Evolutionary conservation across 2,113 vertebrate genomes (phyloP), one percentile per base, ranked within the genome.

Genomic region (Xenus cinereus): DNA sequence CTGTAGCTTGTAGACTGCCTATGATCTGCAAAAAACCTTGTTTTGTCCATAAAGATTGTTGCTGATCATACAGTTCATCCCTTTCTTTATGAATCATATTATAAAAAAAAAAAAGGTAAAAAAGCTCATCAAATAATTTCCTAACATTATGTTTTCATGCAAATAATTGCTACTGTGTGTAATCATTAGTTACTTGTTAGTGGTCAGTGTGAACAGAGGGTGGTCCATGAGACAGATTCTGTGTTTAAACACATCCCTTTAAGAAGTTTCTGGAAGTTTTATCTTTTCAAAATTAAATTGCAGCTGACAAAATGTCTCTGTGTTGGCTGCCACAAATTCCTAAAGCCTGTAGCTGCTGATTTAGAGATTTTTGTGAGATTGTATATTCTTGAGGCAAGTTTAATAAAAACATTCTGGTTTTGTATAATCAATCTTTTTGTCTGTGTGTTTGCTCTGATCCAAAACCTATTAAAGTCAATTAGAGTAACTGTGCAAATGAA

Each of bases 401-500:
- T 81, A 93, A 93, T 93, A 85, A 89, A 95, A 94, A 26, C 81
- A 66, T 82, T 76, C 54, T 62, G 21, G 18, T 80, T 96, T 91
- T 88, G 41, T 84, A 77, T 84, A 92, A 95, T 88, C 75, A 84
- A 50, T 96, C 84, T 95, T 96, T 95, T 85, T 95, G 75, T 90
- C 75, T 93, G 50, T 78, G 37, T 94, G n/a, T 95, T 97, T 96
- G 68, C 87, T 84, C 41, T 96, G 90, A 91, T 95, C 84, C 81
- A 93, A 92, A 95, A 63, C 89, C 81, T 94, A 94, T 96, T 97
- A 92, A 93, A 96, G 80, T 87, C 95, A 94, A 94, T 96, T 95
- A 94, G 79, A 94, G 72, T 74, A 78, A 71, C 84, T 93, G 85
- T 91, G 87, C 64, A 96, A 93, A 96, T 84, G 87, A 93, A 95